A percentile compares a stretch with the other conserved stretches of the same genome.
Conservation (phyloP, 2,888 invertebrate genomes). For the Agapetus fuscipes region DNA sequence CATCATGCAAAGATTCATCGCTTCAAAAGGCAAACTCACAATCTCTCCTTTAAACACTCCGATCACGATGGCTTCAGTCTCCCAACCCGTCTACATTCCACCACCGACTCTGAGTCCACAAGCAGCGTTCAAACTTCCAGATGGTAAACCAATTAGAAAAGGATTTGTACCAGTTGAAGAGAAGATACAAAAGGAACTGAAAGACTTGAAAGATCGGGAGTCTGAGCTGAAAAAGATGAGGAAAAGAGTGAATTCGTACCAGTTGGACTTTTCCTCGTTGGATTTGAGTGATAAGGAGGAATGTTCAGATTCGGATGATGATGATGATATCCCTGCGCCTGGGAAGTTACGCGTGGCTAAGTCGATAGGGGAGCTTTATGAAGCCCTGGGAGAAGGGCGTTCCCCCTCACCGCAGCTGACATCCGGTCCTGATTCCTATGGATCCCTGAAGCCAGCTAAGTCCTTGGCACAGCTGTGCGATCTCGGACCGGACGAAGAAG, state of each 20-base stretch:
- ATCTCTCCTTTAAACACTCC: conserved; percentile 28
- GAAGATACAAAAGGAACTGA: conserved; percentile 77
- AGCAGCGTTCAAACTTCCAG: conserved; percentile 45
- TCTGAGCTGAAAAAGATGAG: conserved; percentile 66
- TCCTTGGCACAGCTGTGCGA: conserved; percentile 61
- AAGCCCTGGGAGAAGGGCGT: conserved; percentile 42
- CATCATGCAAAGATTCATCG: conserved; percentile 78
- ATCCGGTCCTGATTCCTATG: conserved; percentile 38
- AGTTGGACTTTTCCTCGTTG: conserved; percentile 46
- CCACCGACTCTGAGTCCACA: conserved; percentile 28
- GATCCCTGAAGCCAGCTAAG: conserved; percentile 53
- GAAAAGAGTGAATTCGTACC: conserved; percentile 50
- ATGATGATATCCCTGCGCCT: conserved; percentile 49
- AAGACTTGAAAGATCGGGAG: conserved; percentile 75
- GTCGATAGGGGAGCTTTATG: conserved; percentile 58
- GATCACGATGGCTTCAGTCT: conserved; percentile 23
- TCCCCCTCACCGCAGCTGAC: conserved; percentile 42
- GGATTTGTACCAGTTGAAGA: conserved; percentile 80
- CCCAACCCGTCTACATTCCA: conserved; percentile 29
- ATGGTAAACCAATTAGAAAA: conserved; percentile 58
- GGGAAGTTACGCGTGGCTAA: conserved; percentile 54
- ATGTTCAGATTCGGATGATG: conserved; percentile 48
- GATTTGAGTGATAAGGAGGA: conserved; percentile 51
- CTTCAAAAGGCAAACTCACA: conserved; percentile 62
- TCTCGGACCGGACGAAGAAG: conserved; percentile 51